Conservation (phyloP, 1,140 invertebrate genomes). For the Orchesella cincta region DNA sequence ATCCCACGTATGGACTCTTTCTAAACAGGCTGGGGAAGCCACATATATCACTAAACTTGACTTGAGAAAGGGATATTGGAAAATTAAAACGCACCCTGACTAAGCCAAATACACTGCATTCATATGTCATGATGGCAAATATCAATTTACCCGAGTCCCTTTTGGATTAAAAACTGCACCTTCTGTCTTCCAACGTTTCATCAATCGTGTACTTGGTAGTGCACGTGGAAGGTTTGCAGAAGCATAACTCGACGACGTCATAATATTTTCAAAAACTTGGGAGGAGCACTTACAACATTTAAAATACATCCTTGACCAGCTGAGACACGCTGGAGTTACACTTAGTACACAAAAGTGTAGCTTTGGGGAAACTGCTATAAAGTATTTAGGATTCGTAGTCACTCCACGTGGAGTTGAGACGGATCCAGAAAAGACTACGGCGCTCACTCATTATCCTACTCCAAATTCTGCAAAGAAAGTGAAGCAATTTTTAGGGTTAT, state of each 20-base stretch:
- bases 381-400: constrained; percentile 58
- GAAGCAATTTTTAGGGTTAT: constrained; percentile 57
- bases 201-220: constrained; percentile 33
- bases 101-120: constrained; percentile 53
- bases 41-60: constrained; percentile 53
- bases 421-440: constrained; percentile 55
- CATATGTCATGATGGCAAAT: constrained; percentile 45
- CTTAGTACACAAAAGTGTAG: constrained; percentile 55
- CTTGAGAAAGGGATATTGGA: constrained; percentile 47
- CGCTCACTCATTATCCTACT: constrained; percentile 54
- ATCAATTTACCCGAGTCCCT: constrained; percentile 50
- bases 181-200: constrained; percentile 46
- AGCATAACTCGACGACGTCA: constrained; percentile 43
- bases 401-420: constrained; percentile 56
- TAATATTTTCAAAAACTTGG: constrained; percentile 33
- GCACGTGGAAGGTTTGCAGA: constrained; percentile 32
- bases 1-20: constrained; percentile 41
- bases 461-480: constrained; percentile 55
- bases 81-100: constrained; percentile 35
- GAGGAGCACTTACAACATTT: constrained; percentile 43
- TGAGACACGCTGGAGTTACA: constrained; percentile 40
- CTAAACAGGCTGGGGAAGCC: constrained; percentile 51
- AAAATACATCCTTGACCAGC: constrained; percentile 32
- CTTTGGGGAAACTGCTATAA: constrained; percentile 57
- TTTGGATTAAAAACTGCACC: constrained; percentile 52